Evolutionary conservation across 2,113 vertebrate species (phyloP).

Genomic region (Lathamus discolor): DNA sequence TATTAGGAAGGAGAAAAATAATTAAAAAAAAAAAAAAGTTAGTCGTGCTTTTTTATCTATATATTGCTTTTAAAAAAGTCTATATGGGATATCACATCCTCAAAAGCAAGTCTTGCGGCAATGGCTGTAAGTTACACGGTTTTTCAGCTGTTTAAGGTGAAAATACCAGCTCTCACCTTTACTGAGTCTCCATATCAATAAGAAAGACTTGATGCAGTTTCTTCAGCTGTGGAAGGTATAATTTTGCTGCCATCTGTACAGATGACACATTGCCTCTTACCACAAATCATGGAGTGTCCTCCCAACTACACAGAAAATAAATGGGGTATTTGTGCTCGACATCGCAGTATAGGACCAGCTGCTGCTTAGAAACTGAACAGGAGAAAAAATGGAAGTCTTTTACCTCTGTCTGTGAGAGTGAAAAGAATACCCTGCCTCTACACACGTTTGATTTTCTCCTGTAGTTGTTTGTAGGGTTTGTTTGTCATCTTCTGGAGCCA

Average conservation of each 20-base stretch:
- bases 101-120: rapidly evolving
- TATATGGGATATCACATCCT: not conserved
- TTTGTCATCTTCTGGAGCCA: not conserved
- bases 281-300: not conserved
- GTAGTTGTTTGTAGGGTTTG: not conserved
- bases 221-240: not conserved
- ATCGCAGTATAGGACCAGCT: not conserved
- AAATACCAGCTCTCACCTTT: not conserved
- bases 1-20: not conserved
- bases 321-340: not conserved
- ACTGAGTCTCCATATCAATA: not conserved
- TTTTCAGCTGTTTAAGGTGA: not conserved
- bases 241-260: not conserved
- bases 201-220: not conserved
- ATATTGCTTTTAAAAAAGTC: not conserved
- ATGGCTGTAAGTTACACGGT: not conserved
- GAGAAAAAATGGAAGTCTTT: not conserved
- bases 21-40: not conserved
- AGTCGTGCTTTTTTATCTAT: not conserved
- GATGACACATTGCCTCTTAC: not conserved
- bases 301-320: not conserved
- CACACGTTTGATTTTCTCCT: not conserved
- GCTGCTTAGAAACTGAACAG: not conserved
- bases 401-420: not conserved
- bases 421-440: not conserved